Evolutionary conservation across 2,797 vertebrate genomes (phyloP).

Genomic region (Sarcoramphus papa): DNA sequence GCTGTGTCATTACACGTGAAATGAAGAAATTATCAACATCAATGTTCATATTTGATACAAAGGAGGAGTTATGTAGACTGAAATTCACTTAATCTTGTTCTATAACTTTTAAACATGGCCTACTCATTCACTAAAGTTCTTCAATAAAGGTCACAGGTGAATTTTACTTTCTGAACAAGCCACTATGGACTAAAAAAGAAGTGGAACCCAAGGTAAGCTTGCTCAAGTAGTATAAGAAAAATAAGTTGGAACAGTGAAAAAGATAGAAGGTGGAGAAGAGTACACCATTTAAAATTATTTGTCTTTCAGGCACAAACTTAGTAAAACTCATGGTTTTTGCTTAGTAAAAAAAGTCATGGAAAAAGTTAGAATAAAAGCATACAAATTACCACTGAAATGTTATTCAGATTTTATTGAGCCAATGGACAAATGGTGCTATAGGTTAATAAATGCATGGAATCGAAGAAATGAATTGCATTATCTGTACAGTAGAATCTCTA

Average conservation of each 20-base stretch:
- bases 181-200: background rate
- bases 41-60: background rate
- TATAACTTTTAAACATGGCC: background rate
- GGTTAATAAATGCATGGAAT: background rate
- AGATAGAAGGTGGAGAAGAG: background rate
- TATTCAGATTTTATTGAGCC: background rate
- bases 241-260: background rate
- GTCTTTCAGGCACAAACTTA: background rate
- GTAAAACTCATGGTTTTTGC: background rate
- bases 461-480: background rate
- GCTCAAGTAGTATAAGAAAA: background rate
- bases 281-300: background rate
- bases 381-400: background rate
- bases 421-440: background rate
- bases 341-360: background rate
- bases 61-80: background rate
- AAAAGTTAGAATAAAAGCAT: background rate
- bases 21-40: background rate
- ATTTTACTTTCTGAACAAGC: background rate
- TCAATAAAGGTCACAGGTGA: background rate
- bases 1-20: background rate
- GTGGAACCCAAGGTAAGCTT: background rate
- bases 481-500: background rate
- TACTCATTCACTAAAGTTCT: background rate
- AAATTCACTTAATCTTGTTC: background rate